Evolutionary conservation across 1,140 invertebrate species (phyloP).

Genomic region (Leptoteleia sp.): DNA sequence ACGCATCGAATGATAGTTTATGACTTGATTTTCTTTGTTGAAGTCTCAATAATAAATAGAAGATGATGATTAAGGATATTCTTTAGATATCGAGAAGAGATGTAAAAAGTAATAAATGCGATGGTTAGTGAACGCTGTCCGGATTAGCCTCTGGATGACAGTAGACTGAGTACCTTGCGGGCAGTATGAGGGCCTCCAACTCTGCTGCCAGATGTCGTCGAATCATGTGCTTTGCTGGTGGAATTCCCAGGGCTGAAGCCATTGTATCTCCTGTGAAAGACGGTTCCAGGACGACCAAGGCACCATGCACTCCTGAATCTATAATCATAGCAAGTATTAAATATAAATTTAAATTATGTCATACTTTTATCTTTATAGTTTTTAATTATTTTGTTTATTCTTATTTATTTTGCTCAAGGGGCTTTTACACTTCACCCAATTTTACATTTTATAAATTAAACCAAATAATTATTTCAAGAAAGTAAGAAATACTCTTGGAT

Average conservation of each 20-base stretch:
- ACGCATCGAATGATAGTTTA: no score
- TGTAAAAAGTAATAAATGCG: slow-evolving; percentile 40
- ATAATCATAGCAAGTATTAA: slow-evolving; percentile 65
- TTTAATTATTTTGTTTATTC: no score
- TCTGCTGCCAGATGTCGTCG: slow-evolving; percentile 93
- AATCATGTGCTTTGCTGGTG: slow-evolving; percentile 95
- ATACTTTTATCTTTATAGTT: no score
- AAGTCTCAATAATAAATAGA: no score
- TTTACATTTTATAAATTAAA: no score
- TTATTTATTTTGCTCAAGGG: no score
- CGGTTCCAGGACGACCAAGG: slow-evolving; percentile 94
- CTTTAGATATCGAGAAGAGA: slow-evolving; percentile 24
- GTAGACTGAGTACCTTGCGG: slow-evolving; percentile 89
- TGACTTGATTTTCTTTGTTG: no score
- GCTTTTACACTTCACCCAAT: no score
- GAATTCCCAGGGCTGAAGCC: slow-evolving; percentile 95
- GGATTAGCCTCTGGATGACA: slow-evolving; percentile 78
- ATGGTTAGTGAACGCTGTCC: slow-evolving; percentile 78
- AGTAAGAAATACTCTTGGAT: no score
- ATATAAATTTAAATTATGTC: no score
- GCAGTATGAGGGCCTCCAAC: slow-evolving; percentile 93
- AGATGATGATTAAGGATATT: no score
- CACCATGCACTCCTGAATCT: slow-evolving; percentile 97
- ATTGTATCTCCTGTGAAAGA: slow-evolving; percentile 96
- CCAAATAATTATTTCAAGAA: no score